Base-by-base conservation (phyloP, 2,888 invertebrate genomes). In the Thecophora atra region DNA sequence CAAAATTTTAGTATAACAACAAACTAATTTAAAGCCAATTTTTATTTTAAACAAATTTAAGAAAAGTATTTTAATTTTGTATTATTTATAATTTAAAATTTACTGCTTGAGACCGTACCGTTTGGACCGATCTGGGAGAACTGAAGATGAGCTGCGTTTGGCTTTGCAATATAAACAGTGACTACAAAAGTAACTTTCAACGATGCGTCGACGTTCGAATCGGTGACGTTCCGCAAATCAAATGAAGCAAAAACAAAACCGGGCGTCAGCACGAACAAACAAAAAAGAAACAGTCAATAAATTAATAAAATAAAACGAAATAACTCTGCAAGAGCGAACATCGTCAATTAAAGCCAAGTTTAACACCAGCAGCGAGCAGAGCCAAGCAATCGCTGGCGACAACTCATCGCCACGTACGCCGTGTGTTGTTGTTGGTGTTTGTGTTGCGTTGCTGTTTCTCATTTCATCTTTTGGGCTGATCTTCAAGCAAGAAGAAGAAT, bases 91-190 rank as follows among this genome's bases (percentile, higher is more conserved):
- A 74, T 73, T 76, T 69, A 64, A 72, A 62, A 28, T 75, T 70
- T 72, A 71, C 54, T 76, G 73, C 71, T 75, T 79, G 79, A 80
- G 85, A 85, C 83, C 85, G 84, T 86, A 85, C 83, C 84, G 84
- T 85, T 80, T 78, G 82, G 84, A 85, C 82, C 84, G 85, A 84
- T 85, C 84, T 85, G 82, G 81, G 85, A 82, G 84, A 86, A 86
- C 85, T 86, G 86, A 85, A 86, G 86, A 85, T 80, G 86, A 84
- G 83, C 81, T 81, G 81, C 79, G 79, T 78, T 72, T 80, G 84
- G 82, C 85, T 85, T 84, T 82, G 84, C 83, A 84, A 85, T 86
- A 86, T 86, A 86, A 86, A 85, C 83, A 81, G 81, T 76, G 73
- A 70, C 78, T 79, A 73, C 76, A 75, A 72, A 71, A 68, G 7